A percentile compares a stretch with the other conserved stretches of the same genome.
phyloP scores from a whole-genome alignment of 2,113 vertebrate species.

The Toxostoma redivivum region DNA sequence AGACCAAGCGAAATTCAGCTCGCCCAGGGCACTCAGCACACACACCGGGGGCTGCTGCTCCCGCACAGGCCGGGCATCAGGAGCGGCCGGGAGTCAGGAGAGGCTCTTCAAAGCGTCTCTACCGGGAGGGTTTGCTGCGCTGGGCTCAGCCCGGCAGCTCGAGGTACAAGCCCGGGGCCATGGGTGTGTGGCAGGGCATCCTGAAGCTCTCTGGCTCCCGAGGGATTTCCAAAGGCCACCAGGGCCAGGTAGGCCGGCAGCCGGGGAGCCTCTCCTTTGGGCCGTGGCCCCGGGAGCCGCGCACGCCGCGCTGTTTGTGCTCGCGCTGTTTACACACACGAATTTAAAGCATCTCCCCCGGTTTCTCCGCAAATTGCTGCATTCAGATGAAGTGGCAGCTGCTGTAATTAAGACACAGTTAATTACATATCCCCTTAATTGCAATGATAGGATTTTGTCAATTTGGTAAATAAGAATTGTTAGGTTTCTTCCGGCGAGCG shows the following conservation, averaged over 20 bases:
- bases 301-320: conserved; percentile 15
- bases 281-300: neutral
- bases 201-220: neutral
- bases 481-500: conserved; percentile 67
- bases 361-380: conserved; percentile 75
- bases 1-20: neutral
- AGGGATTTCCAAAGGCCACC: neutral
- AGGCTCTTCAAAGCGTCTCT: accelerated
- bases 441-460: conserved; percentile 79
- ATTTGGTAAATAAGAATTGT: conserved; percentile 79
- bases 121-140: neutral
- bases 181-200: neutral
- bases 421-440: conserved; percentile 81
- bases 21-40: accelerated
- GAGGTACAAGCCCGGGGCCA: accelerated
- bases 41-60: accelerated
- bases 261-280: accelerated
- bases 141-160: neutral
- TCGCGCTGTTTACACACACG: conserved; percentile 71
- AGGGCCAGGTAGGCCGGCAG: accelerated
- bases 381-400: conserved; percentile 79
- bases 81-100: neutral
- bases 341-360: conserved; percentile 69
- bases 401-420: conserved; percentile 81
- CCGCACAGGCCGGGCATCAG: neutral